These are phyloP conservation scores for Halocynthia roretzi DNA, from an alignment of 23 tunicate species.

Conservation along the genomic window DNA sequence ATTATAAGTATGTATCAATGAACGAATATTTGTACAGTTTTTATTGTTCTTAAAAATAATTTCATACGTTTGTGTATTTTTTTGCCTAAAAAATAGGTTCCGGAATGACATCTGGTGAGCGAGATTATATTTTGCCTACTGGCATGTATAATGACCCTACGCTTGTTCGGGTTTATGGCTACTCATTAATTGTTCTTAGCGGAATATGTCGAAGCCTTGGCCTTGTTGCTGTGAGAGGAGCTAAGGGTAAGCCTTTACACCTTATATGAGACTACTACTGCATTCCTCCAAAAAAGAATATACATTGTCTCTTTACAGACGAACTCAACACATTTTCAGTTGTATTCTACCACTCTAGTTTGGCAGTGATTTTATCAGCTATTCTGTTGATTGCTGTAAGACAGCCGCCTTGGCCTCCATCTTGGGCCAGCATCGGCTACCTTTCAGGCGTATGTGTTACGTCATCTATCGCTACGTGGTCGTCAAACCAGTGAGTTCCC, in stretches of 20 bases:
- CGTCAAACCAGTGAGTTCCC: conserved; percentile 49
- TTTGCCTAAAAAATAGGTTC: conserved; percentile 30
- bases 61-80: background rate
- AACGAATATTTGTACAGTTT: background rate
- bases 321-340: conserved; percentile 48
- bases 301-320: conserved; percentile 11
- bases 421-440: conserved; percentile 46
- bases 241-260: conserved; percentile 30
- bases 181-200: conserved; percentile 38
- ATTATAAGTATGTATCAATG: conserved; percentile 37
- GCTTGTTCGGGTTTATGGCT: conserved; percentile 48
- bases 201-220: conserved; percentile 69
- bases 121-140: conserved; percentile 31
- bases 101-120: conserved; percentile 42
- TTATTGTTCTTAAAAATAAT: background rate
- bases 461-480: conserved; percentile 72
- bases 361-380: conserved; percentile 32
- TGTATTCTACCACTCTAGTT: conserved; percentile 59
- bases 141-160: conserved; percentile 45
- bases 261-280: too few relatives aligned
- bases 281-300: background rate
- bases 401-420: conserved; percentile 50
- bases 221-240: conserved; percentile 55
- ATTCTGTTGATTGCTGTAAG: conserved; percentile 38
- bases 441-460: conserved; percentile 50